Evolutionary conservation across 2,797 vertebrate genomes (phyloP), one percentile per base, ranked within the genome.

Genomic region (Danionella dracula): DNA sequence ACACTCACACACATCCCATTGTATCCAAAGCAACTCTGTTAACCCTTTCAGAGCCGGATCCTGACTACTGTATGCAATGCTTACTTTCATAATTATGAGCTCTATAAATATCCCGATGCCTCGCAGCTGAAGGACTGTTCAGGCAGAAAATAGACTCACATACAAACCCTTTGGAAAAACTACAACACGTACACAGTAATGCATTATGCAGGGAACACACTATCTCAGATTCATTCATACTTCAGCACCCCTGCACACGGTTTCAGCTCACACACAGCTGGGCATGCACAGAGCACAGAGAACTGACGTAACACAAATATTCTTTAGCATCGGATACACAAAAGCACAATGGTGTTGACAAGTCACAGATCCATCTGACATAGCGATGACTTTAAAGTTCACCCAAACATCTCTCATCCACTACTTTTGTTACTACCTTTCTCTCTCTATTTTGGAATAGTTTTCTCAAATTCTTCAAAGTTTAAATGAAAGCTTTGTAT

Each of bases 51-150:
- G 29, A 32, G 16, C 32, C 13, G 8, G 27, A 44, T 58, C 23
- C 40, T 34, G 15, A n/a, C n/a, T n/a, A n/a, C n/a, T n/a, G n/a
- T n/a, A n/a, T n/a, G n/a, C n/a, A n/a, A n/a, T 54, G 31, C 56
- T 13, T 46, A 45, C 54, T 59, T 69, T 49, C 57, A 59, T 53
- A 55, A 58, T 77, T 74, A 76, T 70, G 45, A 75, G 51, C 71
- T 77, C 85, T 89, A 88, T 85, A 87, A 87, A 89, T 88, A 88
- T 84, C 76, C 70, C 16, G 76, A 64, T 17, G 81, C 80, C 85
- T 81, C 85, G 86, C 86, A 87, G 86, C 85, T 84, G 86, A 87
- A 81, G 80, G 83, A 78, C 71, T 83, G 84, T 86, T 84, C 85
- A 85, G 80, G 82, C 86, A 87, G 85, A 86, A 88, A 83, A 88